phyloP scores from a whole-genome alignment of 2,888 invertebrate genomes.

The Eupeodes luniger region DNA sequence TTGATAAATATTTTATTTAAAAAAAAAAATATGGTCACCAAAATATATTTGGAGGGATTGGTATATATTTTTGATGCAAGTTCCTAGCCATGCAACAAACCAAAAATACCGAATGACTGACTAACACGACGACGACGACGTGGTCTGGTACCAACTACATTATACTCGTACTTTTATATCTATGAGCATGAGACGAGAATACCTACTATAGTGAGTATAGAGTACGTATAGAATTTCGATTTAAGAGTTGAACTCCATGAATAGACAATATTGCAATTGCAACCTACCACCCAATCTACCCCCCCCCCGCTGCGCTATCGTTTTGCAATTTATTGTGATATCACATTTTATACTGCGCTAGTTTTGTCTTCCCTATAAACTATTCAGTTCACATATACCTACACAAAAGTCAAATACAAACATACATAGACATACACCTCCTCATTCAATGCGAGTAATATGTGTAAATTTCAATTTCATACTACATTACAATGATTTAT shows the following conservation, averaged over 20 bases:
- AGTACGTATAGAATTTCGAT: not conserved
- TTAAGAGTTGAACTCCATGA: conserved; percentile 37
- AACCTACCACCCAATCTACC: not conserved
- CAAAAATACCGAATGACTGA: conserved; percentile 8
- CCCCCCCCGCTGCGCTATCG: no score
- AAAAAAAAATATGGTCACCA: conserved; percentile 16
- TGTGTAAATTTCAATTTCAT: conserved; percentile 67
- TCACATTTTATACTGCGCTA: conserved; percentile 57
- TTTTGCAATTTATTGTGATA: conserved; percentile 63
- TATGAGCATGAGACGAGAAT: conserved; percentile 2
- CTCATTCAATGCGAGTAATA: conserved; percentile 30
- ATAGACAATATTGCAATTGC: conserved; percentile 41
- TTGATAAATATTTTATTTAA: not conserved
- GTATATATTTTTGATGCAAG: conserved; percentile 2
- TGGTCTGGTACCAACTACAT: not conserved
- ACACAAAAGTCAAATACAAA: not conserved
- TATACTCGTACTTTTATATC: not conserved
- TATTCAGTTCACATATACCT: conserved; percentile 15
- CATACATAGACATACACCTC: no score
- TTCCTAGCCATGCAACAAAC: conserved; percentile 10
- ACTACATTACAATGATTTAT: conserved; percentile 69
- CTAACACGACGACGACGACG: not conserved
- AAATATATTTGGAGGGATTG: not conserved
- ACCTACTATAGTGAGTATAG: no score
- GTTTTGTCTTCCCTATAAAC: conserved; percentile 32